Percentiles rank a stretch among this genome's conserved stretches.
Conservation (phyloP, 2,797 vertebrate genomes). For the Sebastes cheni region DNA sequence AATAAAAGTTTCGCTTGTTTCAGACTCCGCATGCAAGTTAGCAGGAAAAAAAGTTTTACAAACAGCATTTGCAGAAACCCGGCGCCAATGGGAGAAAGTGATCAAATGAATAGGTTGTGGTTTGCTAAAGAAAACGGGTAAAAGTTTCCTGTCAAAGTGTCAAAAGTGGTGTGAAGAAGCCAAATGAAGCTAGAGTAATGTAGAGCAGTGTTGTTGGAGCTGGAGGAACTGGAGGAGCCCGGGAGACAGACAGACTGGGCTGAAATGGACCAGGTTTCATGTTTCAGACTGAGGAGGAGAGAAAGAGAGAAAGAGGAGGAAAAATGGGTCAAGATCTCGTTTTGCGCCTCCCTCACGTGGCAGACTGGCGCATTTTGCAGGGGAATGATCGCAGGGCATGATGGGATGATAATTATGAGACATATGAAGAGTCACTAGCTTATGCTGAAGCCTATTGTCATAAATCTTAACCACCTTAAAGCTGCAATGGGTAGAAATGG, state of each 20-base stretch:
- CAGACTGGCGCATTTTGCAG: slow-evolving; percentile 2
- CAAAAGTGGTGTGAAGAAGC: slow-evolving; percentile 24
- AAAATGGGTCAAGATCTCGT: slow-evolving; percentile 61
- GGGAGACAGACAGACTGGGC: slow-evolving; percentile 58
- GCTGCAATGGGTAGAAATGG: too few relatives aligned
- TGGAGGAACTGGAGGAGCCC: slow-evolving; percentile 60
- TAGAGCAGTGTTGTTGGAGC: slow-evolving; percentile 47
- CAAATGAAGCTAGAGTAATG: slow-evolving; percentile 37
- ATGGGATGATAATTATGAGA: not conserved
- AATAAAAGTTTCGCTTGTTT: not conserved
- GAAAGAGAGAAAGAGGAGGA: slow-evolving; percentile 13
- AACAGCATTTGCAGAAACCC: slow-evolving; percentile 7
- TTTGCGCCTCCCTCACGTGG: slow-evolving; percentile 69
- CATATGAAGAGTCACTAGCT: not conserved
- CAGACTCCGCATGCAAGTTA: slow-evolving; percentile 9
- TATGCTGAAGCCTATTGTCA: not conserved
- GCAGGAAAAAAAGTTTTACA: not conserved
- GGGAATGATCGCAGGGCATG: not conserved
- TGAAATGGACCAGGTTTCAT: slow-evolving; percentile 78
- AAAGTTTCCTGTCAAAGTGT: slow-evolving; percentile 53
- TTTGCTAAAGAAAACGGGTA: not conserved
- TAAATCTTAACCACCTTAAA: not conserved
- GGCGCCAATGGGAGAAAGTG: not conserved
- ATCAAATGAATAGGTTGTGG: not conserved
- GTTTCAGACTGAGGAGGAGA: slow-evolving; percentile 77